Evolutionary conservation across 2,888 invertebrate species (phyloP).

Genomic region (Caenorhabditis becei): DNA sequence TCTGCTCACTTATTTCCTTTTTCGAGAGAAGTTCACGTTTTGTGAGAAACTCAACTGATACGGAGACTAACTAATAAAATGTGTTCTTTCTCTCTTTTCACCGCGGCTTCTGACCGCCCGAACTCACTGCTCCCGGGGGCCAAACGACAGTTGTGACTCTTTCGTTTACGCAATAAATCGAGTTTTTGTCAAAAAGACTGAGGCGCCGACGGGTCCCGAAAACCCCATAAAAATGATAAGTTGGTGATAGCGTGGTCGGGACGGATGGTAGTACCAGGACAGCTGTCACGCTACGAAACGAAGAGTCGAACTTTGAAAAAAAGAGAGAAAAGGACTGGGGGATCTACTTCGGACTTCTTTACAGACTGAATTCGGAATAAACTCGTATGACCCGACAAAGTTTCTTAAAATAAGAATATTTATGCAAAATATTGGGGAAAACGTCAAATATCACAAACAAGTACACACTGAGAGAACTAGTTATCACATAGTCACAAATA

Average conservation of each 20-base stretch:
- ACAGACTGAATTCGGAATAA: too few relatives aligned
- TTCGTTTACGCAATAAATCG: constrained; percentile 55
- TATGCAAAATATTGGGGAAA: neutral
- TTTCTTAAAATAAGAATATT: too few relatives aligned
- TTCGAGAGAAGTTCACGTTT: neutral
- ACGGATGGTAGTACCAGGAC: constrained; percentile 44
- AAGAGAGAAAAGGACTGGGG: constrained; percentile 1
- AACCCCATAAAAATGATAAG: constrained; percentile 52
- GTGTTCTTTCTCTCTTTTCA: constrained; percentile 8
- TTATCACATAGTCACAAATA: constrained; percentile 4
- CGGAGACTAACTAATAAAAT: constrained; percentile 31
- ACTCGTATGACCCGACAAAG: too few relatives aligned
- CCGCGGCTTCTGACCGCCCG: constrained; percentile 5
- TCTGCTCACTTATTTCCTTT: constrained; percentile 42
- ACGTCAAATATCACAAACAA: neutral
- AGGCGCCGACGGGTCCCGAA: neutral
- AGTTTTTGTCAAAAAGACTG: constrained; percentile 36
- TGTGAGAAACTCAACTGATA: neutral
- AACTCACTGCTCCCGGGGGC: neutral
- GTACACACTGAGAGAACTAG: neutral
- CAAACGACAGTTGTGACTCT: constrained; percentile 39
- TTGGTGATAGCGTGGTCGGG: constrained; percentile 40
- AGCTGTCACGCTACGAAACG: constrained; percentile 12
- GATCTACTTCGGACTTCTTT: too few relatives aligned
- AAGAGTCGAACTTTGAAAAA: neutral